Base-by-base conservation (phyloP, 1,140 invertebrate species). In the Nasonia giraulti region DNA sequence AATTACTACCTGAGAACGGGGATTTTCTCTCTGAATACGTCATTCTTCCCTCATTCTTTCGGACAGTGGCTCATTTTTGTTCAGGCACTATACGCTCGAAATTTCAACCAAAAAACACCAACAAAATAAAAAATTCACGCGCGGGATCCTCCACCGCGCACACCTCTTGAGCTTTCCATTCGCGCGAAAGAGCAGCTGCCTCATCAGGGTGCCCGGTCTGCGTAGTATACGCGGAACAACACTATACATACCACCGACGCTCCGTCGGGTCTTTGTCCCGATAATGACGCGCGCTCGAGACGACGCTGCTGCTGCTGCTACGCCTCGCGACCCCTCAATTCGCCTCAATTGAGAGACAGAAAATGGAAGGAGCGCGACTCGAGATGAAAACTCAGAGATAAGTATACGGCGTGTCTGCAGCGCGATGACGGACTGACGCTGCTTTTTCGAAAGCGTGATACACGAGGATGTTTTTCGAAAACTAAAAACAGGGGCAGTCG, bases 231-330 rank as follows among this genome's bases (percentile, higher is more conserved):
- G 37, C 17, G 55, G 14, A 62, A 62, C 17, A 62, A 50, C 47
- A 17, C 47, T 50, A 27, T 27, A 37, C 5, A 55, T 55, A 55
- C 50, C 17, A 44, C 0, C 73, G 27, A 11, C 17, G 23, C 14
- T 14, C 2, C 40, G 31, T 75, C 33, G 50, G 69, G 77, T 84
- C 78, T 80, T 84, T 84, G 77, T 80, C 69, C 77, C 44, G 78
- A 75, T 84, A 80, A 84, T 75, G 33, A 80, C 66, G 66, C 23
- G 55, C 62, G 14, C 37, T 14, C 2, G 73, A 2, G 50, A 71
- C 10, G 37, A 80, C 27, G 77, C 27, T 44, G 40, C 40, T 8
- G 17, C 40, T 8, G 17, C 40, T 47, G 33, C 33, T 37, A 37
- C 17, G 47, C 37, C 20, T 40, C 20, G 33, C 80, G 73, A 20